Percentiles rank a stretch among this genome's conserved stretches.
phyloP scores from a whole-genome alignment of 2,113 vertebrate genomes.

The Esox niger region DNA sequence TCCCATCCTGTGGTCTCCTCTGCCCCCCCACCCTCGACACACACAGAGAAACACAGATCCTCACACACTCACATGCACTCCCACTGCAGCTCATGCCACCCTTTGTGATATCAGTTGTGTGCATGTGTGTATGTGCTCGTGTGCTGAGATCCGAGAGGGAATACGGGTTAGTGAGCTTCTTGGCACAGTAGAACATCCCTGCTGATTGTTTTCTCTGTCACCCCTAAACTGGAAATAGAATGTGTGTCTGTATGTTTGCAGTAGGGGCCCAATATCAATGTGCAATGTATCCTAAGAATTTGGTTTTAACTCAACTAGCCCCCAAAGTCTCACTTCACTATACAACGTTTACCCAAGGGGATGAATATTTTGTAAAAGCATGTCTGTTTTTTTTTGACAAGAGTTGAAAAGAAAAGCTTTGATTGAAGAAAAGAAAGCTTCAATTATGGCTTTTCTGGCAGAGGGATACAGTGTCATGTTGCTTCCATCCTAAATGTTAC shows the following conservation, averaged over 20 bases:
- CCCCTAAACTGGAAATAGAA: neutral
- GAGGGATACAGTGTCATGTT: too few relatives aligned
- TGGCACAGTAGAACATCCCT: slow-evolving; percentile 44
- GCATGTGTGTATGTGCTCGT: neutral
- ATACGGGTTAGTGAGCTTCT: slow-evolving; percentile 22
- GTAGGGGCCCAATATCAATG: neutral
- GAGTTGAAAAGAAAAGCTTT: too few relatives aligned
- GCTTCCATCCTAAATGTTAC: too few relatives aligned
- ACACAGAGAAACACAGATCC: neutral
- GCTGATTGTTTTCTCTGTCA: slow-evolving; percentile 39
- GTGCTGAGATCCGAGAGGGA: neutral
- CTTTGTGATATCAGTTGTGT: neutral
- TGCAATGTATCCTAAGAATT: too few relatives aligned
- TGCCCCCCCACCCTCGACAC: neutral
- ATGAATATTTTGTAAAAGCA: too few relatives aligned
- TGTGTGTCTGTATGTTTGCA: neutral
- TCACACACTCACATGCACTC: neutral
- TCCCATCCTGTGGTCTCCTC: too few relatives aligned
- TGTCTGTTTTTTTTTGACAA: too few relatives aligned
- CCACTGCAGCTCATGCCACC: neutral
- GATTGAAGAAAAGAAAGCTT: too few relatives aligned
- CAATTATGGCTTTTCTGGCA: too few relatives aligned
- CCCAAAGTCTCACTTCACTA: too few relatives aligned
- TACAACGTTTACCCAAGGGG: too few relatives aligned
- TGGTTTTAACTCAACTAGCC: too few relatives aligned